Percentiles rank a stretch among this genome's conserved stretches.
Evolutionary conservation across 1,140 invertebrate species (phyloP).

Genomic region (Calephelis nemesis): DNA sequence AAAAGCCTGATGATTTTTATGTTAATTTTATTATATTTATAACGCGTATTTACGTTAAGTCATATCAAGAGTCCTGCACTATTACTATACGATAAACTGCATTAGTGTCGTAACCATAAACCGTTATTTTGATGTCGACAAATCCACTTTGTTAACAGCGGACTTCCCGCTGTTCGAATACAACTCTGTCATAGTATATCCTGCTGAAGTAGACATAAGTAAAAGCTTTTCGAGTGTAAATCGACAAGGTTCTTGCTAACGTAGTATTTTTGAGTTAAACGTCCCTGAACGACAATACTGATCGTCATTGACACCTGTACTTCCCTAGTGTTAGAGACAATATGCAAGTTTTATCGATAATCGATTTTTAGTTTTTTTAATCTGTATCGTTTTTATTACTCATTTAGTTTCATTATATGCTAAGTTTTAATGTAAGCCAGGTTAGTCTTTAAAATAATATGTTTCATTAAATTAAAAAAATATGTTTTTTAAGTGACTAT

Average conservation of each 20-base stretch:
- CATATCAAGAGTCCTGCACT: slow-evolving; percentile 16
- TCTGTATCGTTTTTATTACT: not conserved
- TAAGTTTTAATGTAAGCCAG: no score
- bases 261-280: slow-evolving; percentile 67
- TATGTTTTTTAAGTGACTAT: no score
- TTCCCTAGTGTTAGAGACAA: slow-evolving; percentile 36
- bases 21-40: no score
- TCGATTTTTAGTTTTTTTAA: not conserved
- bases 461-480: no score
- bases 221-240: slow-evolving; percentile 50
- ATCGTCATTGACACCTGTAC: slow-evolving; percentile 67
- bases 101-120: slow-evolving; percentile 66
- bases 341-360: slow-evolving; percentile 3
- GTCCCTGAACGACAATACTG: slow-evolving; percentile 60
- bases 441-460: no score
- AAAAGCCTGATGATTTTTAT: no score
- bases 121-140: slow-evolving; percentile 75
- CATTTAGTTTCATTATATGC: no score
- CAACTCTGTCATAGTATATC: slow-evolving; percentile 56
- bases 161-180: slow-evolving; percentile 60
- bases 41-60: no score
- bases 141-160: slow-evolving; percentile 71
- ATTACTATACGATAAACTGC: slow-evolving; percentile 50
- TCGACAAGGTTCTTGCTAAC: slow-evolving; percentile 51
- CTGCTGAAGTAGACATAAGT: slow-evolving; percentile 35